phyloP scores from a whole-genome alignment of 2,888 invertebrate species.

The Cephus rjabovi region DNA sequence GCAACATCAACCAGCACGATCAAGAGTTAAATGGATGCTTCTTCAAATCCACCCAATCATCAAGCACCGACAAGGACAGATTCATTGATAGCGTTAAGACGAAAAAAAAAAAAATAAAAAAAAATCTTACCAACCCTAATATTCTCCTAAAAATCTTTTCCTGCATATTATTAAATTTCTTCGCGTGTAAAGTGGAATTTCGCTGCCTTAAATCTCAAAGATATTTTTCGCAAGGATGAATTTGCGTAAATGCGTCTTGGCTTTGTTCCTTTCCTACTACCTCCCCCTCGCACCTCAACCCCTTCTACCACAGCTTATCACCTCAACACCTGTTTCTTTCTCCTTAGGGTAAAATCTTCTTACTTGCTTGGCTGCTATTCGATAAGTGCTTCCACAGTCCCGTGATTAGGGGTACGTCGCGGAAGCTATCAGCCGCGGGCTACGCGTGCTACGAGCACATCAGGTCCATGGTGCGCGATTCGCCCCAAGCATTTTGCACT shows the following conservation, averaged over 20 bases:
- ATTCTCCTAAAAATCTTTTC: not conserved
- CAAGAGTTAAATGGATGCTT: not conserved
- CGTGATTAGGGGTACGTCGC: constrained; percentile 59
- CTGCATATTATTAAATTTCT: not conserved
- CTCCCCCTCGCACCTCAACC: not conserved
- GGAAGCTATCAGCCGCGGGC: constrained; percentile 55
- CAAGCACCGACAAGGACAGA: not conserved
- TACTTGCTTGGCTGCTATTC: constrained; percentile 34
- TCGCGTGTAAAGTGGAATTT: not conserved
- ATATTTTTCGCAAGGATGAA: not conserved
- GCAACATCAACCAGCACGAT: not conserved
- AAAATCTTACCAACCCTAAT: not conserved
- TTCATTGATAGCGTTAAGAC: not conserved
- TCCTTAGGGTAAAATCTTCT: not conserved
- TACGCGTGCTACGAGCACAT: constrained; percentile 61
- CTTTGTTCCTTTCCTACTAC: not conserved
- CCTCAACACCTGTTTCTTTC: constrained; percentile 23
- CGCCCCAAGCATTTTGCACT: constrained; percentile 58
- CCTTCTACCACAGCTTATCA: not conserved
- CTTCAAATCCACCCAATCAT: not conserved
- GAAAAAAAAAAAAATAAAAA: not conserved
- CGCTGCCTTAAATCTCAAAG: not conserved
- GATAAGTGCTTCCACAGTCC: constrained; percentile 58
- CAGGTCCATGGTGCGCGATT: constrained; percentile 53
- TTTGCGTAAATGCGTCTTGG: not conserved